Percentiles rank a stretch among this genome's conserved stretches.
Conservation (phyloP, 2,888 invertebrate species). For the Boloria selene region DNA sequence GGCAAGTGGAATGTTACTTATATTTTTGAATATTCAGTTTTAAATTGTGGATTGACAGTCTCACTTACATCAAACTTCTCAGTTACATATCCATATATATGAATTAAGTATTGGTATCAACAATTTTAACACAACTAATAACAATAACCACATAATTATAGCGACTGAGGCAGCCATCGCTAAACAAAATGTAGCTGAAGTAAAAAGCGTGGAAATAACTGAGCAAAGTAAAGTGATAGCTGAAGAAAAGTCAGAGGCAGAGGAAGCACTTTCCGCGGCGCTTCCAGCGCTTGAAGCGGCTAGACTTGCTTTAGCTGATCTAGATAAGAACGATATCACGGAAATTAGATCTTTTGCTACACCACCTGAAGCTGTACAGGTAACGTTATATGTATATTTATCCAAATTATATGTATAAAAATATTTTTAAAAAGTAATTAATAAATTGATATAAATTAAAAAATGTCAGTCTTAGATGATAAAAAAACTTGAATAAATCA, state of each 20-base stretch:
- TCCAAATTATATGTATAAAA: not conserved
- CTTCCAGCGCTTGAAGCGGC: constrained; percentile 93
- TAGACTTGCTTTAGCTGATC: constrained; percentile 88
- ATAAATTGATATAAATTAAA: not conserved
- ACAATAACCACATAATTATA: constrained; percentile 36
- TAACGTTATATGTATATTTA: constrained; percentile 35
- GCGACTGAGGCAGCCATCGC: constrained; percentile 87
- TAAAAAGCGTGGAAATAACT: constrained; percentile 91
- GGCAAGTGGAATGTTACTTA: constrained; percentile 56
- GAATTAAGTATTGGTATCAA: too few species aligned
- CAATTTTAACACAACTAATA: not conserved
- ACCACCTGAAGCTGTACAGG: constrained; percentile 94
- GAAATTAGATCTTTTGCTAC: constrained; percentile 96
- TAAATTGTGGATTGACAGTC: too few species aligned
- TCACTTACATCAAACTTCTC: too few species aligned
- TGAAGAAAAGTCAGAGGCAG: constrained; percentile 92
- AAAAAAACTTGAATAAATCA: not conserved
- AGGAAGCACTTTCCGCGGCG: constrained; percentile 89
- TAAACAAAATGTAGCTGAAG: constrained; percentile 90
- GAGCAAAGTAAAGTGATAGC: constrained; percentile 90
- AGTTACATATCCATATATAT: too few species aligned
- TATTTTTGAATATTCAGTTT: not conserved
- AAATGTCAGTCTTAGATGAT: not conserved
- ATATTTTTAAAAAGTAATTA: too few species aligned
- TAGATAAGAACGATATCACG: constrained; percentile 95